Base-by-base conservation (phyloP, 2,888 invertebrate species). In the Andrena praecox region DNA sequence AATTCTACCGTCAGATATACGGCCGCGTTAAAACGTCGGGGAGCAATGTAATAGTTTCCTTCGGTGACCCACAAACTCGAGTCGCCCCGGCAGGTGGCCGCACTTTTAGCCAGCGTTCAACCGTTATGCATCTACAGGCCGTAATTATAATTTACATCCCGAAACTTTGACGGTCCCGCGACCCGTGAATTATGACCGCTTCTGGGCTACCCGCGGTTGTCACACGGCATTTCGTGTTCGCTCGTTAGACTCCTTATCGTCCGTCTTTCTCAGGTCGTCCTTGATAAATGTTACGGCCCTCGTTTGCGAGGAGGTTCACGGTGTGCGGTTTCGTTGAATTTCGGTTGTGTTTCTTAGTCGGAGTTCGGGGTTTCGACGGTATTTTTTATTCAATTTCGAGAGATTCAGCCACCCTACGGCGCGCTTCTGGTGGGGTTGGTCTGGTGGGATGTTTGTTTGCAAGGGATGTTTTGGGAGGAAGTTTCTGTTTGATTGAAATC, bases 111-210 rank as follows among this genome's bases (percentile, higher is more conserved):
- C 42, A 31, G 16, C 50, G n/a, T 56, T 56, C 63, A 52, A n/a
- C 35, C 33, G 48, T 24, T 50, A 56, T 59, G 69, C 64, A 69
- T 79, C 50, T 33, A 52, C 35, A 50, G 12, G 2, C 48, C 29
- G 50, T 66, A 70, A 76, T 64, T 70, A 42, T 35, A 69, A 75
- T 75, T 27, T 64, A 59, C 6, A 20, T 24, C 0, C 33, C 10
- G 64, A 35, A 79, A 79, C 60, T 73, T 73, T 64, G 73, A 73
- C 33, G 35, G 63, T 35, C 56, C 33, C 64, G 33, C 20, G 64
- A 33, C 12, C 60, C 60, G 62, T 62, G 50, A 33, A 50, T 62
- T 63, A 60, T 60, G 10, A 31, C 48, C 60, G 24, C 35, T 42
- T 60, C 29, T 48, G 59, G 59, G 48, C 48, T 50, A 31, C 35